Conservation (phyloP, 2,113 vertebrate species). For the Upupa epops region DNA sequence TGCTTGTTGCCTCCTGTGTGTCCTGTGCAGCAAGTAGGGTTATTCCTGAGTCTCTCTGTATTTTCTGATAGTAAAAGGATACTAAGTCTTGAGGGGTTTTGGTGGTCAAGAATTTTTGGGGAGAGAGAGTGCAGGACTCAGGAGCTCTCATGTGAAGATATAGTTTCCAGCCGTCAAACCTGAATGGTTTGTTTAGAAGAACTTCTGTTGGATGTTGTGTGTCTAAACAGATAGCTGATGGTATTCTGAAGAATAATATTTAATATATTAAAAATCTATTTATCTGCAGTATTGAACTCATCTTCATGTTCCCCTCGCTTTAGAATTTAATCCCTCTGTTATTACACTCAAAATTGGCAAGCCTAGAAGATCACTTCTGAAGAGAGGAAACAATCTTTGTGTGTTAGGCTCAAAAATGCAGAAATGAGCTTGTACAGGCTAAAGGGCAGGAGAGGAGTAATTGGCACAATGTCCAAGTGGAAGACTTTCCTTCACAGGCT, state of each 20-base stretch:
- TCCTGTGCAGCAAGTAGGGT: neutral
- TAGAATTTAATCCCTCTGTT: neutral
- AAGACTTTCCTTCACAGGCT: neutral
- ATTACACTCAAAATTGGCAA: neutral
- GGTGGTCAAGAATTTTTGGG: neutral
- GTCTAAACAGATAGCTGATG: neutral
- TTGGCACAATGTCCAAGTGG: neutral
- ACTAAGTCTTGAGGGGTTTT: neutral
- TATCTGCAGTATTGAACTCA: neutral
- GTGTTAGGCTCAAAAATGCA: neutral
- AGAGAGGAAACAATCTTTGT: neutral
- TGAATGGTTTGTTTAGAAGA: neutral
- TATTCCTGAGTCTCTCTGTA: neutral
- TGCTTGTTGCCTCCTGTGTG: neutral
- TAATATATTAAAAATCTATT: neutral
- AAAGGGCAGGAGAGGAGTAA: neutral
- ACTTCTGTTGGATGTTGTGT: neutral
- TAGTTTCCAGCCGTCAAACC: neutral
- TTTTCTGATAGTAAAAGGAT: neutral
- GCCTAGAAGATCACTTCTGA: neutral
- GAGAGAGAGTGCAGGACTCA: neutral
- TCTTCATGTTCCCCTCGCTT: neutral
- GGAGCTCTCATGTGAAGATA: neutral
- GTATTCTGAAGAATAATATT: neutral
- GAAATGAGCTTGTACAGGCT: neutral